Base-by-base conservation (phyloP, 2,113 vertebrate species). In the Larimichthys polyactis region DNA sequence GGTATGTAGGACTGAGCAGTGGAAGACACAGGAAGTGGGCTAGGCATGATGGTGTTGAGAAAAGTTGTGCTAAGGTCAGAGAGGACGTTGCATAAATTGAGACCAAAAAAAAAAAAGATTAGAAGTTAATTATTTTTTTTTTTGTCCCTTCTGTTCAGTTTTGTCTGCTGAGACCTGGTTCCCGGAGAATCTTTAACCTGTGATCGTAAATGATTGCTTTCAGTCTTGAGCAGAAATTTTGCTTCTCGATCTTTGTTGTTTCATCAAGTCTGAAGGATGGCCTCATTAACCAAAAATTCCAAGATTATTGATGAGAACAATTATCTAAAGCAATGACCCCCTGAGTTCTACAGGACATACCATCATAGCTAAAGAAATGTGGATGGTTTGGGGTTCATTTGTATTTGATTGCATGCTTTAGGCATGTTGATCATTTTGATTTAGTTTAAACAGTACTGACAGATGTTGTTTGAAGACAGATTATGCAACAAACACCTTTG, bases 11-110 rank as follows among this genome's bases (percentile, higher is more conserved):
- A 89, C 77, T 0, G 60, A 83, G 86, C 77, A 68, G 82, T 32
- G 79, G 85, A 90, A 89, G 90, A 89, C 85, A 82, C 80, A 92
- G 91, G 90, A 93, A 91, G 83, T 81, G 71, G 76, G 64, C 75
- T 83, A 74, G 83, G 81, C 78, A 44, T 5, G 11, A 74, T 29
- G 54, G 77, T 65, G 78, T 68, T 58, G 70, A 81, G 84, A 74
- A 73, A 29, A 82, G 73, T 83, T 59, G 59, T 6, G 46, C 74
- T 79, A 11, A 71, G 78, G 81, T 91, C 85, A 85, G 32, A 43
- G 63, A 86, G 81, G 81, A 22, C 60, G 20, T 57, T n/a, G 63
- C 44, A 64, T 10, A 73, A 70, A 10, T 60, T 0, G 4, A 89
- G 67, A 78, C 79, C 78, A 79, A 87, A 78, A 36, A 36, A 36